Base-by-base conservation (phyloP, 2,113 vertebrate genomes). In the Antechinus stuartii region DNA sequence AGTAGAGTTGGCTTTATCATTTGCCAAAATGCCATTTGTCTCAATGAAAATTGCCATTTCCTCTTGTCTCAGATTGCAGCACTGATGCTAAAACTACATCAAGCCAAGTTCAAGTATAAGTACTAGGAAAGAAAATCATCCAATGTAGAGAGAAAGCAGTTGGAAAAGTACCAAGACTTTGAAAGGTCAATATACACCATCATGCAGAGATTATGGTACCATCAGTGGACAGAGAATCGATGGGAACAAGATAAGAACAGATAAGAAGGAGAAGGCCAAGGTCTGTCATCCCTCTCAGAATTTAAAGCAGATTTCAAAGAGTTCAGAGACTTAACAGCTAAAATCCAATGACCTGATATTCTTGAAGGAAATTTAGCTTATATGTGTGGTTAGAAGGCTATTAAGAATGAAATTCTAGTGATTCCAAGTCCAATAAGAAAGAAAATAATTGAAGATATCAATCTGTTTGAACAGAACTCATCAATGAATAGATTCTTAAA, bases 271-370 rank as follows among this genome's bases (percentile, higher is more conserved):
- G 42, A 84, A 42, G n/a, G 68, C 68, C 68, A 42, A 84, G 68
- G n/a, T 84, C n/a, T 84, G 68, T 84, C n/a, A 84, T 84, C 68
- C 68, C 68, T 19, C 68, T 84, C 68, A 84, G 68, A 84, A 84
- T 84, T 84, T 84, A 84, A 1, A 42, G 42, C 68, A 84, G 68
- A 84, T 84, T 84, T 84, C 68, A 84, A 42, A 84, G n/a, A 84
- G 68, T 84, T 84, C 68, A 84, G 68, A 84, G n/a, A 84, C 42
- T 23, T 84, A 42, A 42, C 23, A 84, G 35, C 68, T 84, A 84
- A 84, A 84, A 84, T 84, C 16, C 68, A 84, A 84, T 76, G 68
- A 84, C 68, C 5, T 84, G n/a, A 19, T n/a, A 42, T 30, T 42
- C n/a, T 84, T 84, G 6, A 42, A 42, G 68, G 68, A 19, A 84